Evolutionary conservation across 92 coral and sea anemone genomes (phyloP), one percentile per base, ranked within the genome.

Genomic region (Parazoanthus atlanticus): DNA sequence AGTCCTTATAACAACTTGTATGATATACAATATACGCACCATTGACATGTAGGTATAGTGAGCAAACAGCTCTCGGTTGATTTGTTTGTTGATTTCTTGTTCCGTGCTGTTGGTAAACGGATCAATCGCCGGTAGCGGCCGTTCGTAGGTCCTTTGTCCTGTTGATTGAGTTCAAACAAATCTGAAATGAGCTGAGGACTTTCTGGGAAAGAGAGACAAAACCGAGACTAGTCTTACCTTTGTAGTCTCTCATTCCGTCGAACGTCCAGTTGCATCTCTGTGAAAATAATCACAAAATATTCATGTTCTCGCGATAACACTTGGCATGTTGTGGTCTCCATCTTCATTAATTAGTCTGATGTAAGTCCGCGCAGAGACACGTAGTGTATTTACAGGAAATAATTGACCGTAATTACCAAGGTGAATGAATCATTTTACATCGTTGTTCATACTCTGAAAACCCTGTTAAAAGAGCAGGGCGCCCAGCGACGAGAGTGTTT

Each of bases 31-130:
- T 26, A 30, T 16, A 40, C 96, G 85, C 86, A 96, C 98, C 98
- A 96, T 96, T 47, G 98, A 96, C 82, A 96, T 30, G 84, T 96
- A 96, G 34, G 96, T 94, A 85, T 96, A 96, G 76, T 93, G 96
- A 17, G 98, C 98, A 85, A 91, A 94, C 88, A 96, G 81, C 88
- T 96, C 97, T 30, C 85, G 58, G 86, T 96, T 96, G 83, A 96
- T 94, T 85, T 96, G 98, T 72, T 91, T 86, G 91, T 96, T 96
- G 47, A 96, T 90, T n/a, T 76, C 92, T 17, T 11, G 67, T 79
- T 93, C 97, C 6, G 80, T 84, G 26, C 23, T 17, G 61, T 4
- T 33, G 8, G 16, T 21, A 31, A 74, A 88, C 29, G 26, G 86
- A 81, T 7, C 2, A 40, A 36, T 52, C 28, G 65, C 86, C 2